Conservation (phyloP, 2,888 invertebrate species). For the Syritta pipiens region DNA sequence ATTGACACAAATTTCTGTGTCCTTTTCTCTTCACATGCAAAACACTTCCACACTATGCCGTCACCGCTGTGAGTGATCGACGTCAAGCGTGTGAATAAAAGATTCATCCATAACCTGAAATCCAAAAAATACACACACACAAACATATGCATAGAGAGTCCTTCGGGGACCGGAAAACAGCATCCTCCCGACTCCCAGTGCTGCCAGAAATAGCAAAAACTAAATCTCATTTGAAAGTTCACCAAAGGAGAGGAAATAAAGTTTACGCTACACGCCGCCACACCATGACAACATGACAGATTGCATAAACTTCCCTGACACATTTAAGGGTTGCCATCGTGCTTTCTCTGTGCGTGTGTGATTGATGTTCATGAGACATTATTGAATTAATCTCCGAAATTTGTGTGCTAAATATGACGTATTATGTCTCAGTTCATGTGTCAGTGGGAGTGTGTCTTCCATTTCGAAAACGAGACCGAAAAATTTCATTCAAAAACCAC, state of each 20-base stretch:
- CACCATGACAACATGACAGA: slow-evolving; percentile 39
- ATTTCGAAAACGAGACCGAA: slow-evolving; percentile 11
- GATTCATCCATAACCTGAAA: no score
- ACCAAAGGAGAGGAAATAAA: slow-evolving; percentile 4
- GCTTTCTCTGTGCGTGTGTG: slow-evolving; percentile 15
- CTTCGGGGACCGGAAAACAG: no score
- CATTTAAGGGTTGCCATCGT: slow-evolving; percentile 17
- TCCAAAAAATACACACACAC: no score
- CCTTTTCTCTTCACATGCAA: background rate
- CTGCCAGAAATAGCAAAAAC: slow-evolving; percentile 2
- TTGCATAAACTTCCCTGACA: slow-evolving; percentile 40
- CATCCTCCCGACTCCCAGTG: background rate
- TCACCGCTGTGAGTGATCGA: background rate
- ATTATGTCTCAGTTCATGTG: slow-evolving; percentile 19
- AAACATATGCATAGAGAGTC: no score
- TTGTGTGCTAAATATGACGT: slow-evolving; percentile 31
- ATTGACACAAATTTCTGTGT: no score
- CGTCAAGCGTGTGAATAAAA: background rate
- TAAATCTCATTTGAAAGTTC: slow-evolving; percentile 40
- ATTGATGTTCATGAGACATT: slow-evolving; percentile 50
- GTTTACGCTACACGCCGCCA: background rate
- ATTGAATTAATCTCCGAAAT: slow-evolving; percentile 51
- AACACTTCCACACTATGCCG: background rate
- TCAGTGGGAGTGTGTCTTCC: background rate
- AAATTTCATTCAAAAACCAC: background rate